Evolutionary conservation across 2,113 vertebrate species (phyloP).

Genomic region (Syrrhaptes paradoxus): DNA sequence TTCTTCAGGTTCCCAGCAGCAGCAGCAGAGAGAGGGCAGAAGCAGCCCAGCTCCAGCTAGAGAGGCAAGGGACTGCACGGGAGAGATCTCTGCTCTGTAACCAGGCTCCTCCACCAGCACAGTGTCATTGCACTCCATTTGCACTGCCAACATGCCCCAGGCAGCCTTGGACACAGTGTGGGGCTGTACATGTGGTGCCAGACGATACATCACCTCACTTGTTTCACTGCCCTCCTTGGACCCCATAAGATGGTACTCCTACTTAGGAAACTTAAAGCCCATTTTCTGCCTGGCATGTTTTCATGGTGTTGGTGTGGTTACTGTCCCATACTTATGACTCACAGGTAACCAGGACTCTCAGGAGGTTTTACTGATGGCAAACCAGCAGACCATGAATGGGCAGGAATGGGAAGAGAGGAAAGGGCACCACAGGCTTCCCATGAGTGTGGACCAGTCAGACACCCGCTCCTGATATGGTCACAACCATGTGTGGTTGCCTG

Average conservation of each 20-base stretch:
- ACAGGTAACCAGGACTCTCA: neutral
- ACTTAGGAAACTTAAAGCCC: neutral
- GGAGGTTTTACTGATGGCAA: neutral
- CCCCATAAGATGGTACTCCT: neutral
- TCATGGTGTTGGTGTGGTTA: neutral
- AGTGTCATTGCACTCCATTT: rapidly evolving
- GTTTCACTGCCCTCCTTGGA: neutral
- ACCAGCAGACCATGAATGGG: neutral
- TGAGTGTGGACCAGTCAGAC: neutral
- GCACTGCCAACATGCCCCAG: neutral
- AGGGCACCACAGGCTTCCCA: neutral
- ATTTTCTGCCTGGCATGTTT: neutral
- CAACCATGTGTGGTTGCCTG: neutral
- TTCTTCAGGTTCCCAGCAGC: neutral
- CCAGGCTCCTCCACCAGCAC: neutral
- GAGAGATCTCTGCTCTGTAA: neutral
- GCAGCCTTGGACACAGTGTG: neutral
- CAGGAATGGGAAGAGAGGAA: neutral
- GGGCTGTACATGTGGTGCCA: neutral
- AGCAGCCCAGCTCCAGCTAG: neutral
- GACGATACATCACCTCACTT: neutral
- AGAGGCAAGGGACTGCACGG: neutral
- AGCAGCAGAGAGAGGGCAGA: neutral
- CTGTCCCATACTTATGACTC: neutral
- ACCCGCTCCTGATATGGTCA: neutral